These are phyloP conservation scores for Cassiopea andromeda DNA, from an alignment of 30 jellyfish, hydroid and myxozoan species.

Conservation along the genomic window DNA sequence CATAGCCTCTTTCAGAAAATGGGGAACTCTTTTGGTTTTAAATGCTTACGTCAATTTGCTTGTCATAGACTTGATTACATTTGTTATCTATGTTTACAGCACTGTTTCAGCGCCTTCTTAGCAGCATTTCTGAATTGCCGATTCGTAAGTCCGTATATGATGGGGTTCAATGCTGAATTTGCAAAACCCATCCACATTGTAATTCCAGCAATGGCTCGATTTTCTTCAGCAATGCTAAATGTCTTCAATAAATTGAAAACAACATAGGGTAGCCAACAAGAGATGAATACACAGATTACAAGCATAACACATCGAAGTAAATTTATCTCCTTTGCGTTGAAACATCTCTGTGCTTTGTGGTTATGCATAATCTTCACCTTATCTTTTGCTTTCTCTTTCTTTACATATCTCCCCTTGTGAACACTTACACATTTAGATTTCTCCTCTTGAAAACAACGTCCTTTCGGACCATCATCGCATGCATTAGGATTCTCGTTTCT, in stretches of 20 bases:
- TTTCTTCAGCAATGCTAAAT: conserved; percentile 17
- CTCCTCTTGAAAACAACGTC: no score
- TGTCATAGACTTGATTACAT: no score
- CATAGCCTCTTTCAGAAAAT: no score
- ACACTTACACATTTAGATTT: no score
- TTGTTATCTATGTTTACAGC: background rate
- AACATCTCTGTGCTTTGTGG: background rate
- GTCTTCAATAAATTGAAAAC: conserved; percentile 62
- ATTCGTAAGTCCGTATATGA: conserved; percentile 78
- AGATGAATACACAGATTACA: conserved; percentile 65
- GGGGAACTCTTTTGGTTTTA: no score
- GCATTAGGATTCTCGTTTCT: no score
- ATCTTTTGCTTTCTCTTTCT: no score
- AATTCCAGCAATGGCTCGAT: conserved; percentile 62
- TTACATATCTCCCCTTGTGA: no score
- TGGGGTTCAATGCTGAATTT: conserved; percentile 83
- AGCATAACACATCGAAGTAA: conserved; percentile 62
- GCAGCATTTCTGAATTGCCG: conserved; percentile 64
- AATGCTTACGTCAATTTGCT: no score
- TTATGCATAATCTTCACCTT: no score
- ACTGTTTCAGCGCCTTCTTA: background rate
- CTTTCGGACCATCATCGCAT: no score
- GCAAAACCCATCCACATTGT: conserved; percentile 95
- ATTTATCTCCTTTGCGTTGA: conserved; percentile 20
- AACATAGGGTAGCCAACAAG: conserved; percentile 88